Evolutionary conservation across 2,888 invertebrate genomes (phyloP).

Genomic region (Charanyca ferruginea): DNA sequence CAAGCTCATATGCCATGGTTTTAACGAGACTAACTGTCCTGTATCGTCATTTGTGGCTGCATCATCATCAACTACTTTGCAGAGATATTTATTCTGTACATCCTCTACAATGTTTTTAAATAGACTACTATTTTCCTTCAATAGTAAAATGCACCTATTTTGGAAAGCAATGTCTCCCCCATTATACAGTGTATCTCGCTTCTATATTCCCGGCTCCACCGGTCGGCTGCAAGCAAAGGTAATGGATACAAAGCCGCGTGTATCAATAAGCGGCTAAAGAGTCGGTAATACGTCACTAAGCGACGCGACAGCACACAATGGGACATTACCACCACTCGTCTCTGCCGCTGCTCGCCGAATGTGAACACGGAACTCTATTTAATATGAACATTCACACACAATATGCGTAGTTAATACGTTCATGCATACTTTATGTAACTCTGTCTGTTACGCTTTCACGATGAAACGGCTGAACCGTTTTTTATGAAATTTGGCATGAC

Average conservation of each 20-base stretch:
- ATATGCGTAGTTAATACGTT: neutral
- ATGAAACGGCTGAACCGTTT: no score
- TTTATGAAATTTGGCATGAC: no score
- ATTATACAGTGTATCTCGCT: neutral
- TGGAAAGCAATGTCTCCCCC: neutral
- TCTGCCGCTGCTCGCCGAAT: neutral
- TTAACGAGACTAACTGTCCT: neutral
- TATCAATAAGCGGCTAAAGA: slow-evolving; percentile 82
- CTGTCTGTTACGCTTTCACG: no score
- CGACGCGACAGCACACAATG: slow-evolving; percentile 77
- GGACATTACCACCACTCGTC: slow-evolving; percentile 66
- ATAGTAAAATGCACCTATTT: no score
- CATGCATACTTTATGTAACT: neutral
- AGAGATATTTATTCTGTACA: no score
- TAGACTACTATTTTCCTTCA: no score
- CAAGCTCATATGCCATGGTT: no score
- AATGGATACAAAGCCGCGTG: slow-evolving; percentile 69
- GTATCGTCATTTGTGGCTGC: neutral
- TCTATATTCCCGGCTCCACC: slow-evolving; percentile 48
- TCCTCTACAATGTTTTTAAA: no score
- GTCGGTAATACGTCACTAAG: slow-evolving; percentile 85
- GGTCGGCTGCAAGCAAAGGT: slow-evolving; percentile 71
- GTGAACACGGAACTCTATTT: slow-evolving; percentile 15
- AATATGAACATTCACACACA: neutral
- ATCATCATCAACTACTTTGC: no score